Conservation (phyloP, 2,113 vertebrate species). For the Setophaga coronata region DNA sequence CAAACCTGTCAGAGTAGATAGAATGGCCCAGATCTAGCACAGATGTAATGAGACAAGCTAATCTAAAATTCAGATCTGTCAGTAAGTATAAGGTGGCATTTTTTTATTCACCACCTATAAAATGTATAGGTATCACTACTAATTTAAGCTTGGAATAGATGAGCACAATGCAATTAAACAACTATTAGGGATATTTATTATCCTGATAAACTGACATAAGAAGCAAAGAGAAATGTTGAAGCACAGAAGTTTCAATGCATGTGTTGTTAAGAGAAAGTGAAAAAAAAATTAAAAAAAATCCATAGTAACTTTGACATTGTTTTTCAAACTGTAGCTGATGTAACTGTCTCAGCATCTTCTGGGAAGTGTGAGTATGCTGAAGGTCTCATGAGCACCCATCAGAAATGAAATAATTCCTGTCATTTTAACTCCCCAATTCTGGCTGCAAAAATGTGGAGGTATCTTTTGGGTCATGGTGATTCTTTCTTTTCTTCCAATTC, state of each 20-base stretch:
- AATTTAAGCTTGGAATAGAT: neutral
- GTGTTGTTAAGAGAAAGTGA: neutral
- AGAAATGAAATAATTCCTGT: neutral
- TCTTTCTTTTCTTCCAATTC: neutral
- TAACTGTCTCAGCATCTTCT: neutral
- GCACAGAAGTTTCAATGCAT: neutral
- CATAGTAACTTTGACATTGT: neutral
- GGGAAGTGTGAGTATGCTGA: neutral
- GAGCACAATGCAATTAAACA: neutral
- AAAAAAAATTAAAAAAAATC: neutral
- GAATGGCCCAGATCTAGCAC: neutral
- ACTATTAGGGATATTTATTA: neutral
- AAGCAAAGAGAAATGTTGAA: neutral
- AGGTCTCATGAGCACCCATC: neutral
- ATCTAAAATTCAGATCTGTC: slow-evolving; percentile 60
- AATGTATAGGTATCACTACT: neutral
- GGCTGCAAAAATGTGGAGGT: neutral
- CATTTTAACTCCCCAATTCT: neutral
- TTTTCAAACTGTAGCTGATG: neutral
- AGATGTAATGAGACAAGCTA: slow-evolving; percentile 46
- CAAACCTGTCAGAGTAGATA: slow-evolving; percentile 44
- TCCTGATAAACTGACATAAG: neutral
- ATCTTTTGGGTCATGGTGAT: neutral
- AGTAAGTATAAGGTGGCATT: neutral
- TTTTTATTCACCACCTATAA: slow-evolving; percentile 1